Evolutionary conservation across 1,140 invertebrate genomes (phyloP), one percentile per base, ranked within the genome.

Genomic region (Lysiphlebus fabarum): DNA sequence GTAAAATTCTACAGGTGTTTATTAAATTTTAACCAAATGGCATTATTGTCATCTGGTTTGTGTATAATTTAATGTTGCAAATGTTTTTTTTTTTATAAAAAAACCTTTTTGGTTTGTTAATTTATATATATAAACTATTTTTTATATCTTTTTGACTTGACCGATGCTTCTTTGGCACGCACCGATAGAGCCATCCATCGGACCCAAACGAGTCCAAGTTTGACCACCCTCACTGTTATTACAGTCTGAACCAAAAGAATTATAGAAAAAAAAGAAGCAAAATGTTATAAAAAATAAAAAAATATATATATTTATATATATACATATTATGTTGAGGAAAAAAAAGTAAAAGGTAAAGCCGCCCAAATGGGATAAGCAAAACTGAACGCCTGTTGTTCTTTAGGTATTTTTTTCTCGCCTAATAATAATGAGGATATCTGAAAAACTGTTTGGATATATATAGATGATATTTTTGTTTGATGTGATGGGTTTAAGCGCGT

Each of bases 1-100:
- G n/a, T n/a, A n/a, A n/a, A n/a, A 48, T 56, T 56, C 54, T 53
- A 53, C 50, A 59, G 50, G 58, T 59, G 50, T 59, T 59, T 59
- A 26, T 26, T 26, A 26, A n/a, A n/a, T n/a, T 26, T 26, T 4
- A 26, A 26, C 17, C 17, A 26, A 26, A 26, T 26, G 17, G 36
- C 54, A 36, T 44, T 47, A 17, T n/a, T 37, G 14, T 43, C 33
- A 12, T 47, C 41, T 17, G 26, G 17, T 48, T 12, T 48, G 43
- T 44, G n/a, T 26, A 4, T 26, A 2, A 2, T 26, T 26, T 26
- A 26, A 26, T 26, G 17, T 26, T 26, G 17, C 17, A 26, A 26
- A 26, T 26, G 17, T 26, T 2, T 26, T 26, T 26, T 4, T 2
- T 26, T n/a, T n/a, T n/a, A n/a, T 2, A 26, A 26, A 26, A 26